These are phyloP conservation scores for Lophura nycthemera DNA, from an alignment of 2,113 vertebrate genomes.

Conservation along the genomic window DNA sequence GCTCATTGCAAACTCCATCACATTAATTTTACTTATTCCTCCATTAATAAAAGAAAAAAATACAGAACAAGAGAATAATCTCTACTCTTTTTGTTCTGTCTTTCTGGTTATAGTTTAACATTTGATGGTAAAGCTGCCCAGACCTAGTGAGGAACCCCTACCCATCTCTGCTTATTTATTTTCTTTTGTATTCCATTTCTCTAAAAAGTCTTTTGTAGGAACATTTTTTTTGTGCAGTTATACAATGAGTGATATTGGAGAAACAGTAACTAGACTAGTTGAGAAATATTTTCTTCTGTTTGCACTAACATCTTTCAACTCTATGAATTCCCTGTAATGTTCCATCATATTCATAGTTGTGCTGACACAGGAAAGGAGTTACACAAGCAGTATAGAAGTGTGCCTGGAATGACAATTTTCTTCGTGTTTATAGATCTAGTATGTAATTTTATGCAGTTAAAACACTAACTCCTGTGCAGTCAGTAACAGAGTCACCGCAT, in stretches of 20 bases:
- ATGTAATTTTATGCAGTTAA: not conserved
- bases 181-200: not conserved
- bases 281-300: not conserved
- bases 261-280: not conserved
- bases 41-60: not conserved
- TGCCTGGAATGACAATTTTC: not conserved
- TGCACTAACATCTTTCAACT: not conserved
- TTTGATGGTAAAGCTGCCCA: not conserved
- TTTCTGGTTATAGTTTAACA: not conserved
- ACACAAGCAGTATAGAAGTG: not conserved
- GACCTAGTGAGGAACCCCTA: not conserved
- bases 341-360: not conserved
- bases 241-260: not conserved
- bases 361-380: not conserved
- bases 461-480: not conserved
- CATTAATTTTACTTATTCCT: not conserved
- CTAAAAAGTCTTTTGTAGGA: not conserved
- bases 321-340: not conserved
- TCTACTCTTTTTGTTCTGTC: not conserved
- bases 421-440: not conserved
- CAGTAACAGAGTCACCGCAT: not conserved
- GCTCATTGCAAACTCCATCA: not conserved
- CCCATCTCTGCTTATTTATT: not conserved
- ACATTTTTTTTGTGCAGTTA: not conserved
- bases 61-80: not conserved